Conservation (phyloP, 2,888 invertebrate genomes). For the Apamea crenata region DNA sequence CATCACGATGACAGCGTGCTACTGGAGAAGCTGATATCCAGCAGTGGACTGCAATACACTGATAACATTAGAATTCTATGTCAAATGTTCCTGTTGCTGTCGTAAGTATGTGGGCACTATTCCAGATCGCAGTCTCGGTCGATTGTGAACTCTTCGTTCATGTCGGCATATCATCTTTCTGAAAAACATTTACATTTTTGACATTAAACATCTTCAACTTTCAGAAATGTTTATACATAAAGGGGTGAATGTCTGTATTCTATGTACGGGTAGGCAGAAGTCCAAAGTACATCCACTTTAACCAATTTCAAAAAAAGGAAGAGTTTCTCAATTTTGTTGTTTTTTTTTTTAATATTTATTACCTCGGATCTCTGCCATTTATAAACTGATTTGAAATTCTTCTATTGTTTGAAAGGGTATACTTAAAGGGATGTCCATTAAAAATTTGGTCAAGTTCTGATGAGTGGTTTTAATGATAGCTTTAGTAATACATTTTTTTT, state of each 20-base stretch:
- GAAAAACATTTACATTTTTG: conserved; percentile 46
- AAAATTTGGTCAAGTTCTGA: no score
- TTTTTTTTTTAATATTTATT: neutral
- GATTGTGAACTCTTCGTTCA: conserved; percentile 72
- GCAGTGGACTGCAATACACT: neutral
- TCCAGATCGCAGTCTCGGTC: conserved; percentile 69
- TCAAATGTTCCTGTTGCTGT: conserved; percentile 49
- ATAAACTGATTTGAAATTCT: neutral
- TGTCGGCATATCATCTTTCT: conserved; percentile 73
- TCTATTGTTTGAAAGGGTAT: no score
- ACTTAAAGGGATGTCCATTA: no score
- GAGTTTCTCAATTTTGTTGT: neutral
- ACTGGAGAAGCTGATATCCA: no score
- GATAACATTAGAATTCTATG: neutral
- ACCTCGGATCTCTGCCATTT: neutral
- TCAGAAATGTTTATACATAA: neutral
- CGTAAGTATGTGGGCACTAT: conserved; percentile 66
- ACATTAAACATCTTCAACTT: neutral
- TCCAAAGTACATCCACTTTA: neutral
- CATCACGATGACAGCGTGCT: accelerated
- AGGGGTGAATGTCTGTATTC: neutral
- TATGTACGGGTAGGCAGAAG: neutral
- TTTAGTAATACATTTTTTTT: neutral
- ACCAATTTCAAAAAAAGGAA: neutral
- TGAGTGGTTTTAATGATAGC: no score